These are phyloP conservation scores for Perca flavescens DNA, from an alignment of 2,113 vertebrate species.

Conservation along the genomic window DNA sequence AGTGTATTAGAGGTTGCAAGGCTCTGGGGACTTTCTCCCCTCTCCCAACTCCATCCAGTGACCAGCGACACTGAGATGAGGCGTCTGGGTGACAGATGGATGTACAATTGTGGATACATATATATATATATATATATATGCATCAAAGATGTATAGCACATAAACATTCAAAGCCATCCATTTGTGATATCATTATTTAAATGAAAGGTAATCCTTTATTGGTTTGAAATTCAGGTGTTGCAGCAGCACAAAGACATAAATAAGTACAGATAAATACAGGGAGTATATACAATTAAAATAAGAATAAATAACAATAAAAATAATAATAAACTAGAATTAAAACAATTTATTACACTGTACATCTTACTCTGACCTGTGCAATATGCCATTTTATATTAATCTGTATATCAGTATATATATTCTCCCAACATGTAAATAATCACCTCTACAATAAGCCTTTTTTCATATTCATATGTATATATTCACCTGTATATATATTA, in stretches of 20 bases:
- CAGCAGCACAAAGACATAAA: background rate
- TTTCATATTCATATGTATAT: too few relatives aligned
- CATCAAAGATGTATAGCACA: background rate
- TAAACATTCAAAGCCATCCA: background rate
- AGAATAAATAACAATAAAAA: too few relatives aligned
- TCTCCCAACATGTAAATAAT: too few relatives aligned
- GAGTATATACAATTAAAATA: too few relatives aligned
- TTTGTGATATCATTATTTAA: conserved; percentile 5
- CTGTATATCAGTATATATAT: too few relatives aligned
- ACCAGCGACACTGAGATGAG: conserved; percentile 34
- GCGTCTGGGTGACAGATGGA: background rate
- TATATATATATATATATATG: background rate
- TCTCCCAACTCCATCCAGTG: conserved; percentile 6
- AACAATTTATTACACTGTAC: too few relatives aligned
- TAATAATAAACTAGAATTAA: too few relatives aligned
- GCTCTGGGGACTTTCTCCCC: conserved; percentile 30
- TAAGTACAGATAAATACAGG: background rate
- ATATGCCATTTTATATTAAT: too few relatives aligned
- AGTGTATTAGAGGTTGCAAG: conserved; percentile 65
- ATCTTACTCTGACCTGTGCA: too few relatives aligned
- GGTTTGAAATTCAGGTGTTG: background rate
- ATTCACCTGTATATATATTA: too few relatives aligned
- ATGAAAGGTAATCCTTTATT: background rate
- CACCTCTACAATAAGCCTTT: too few relatives aligned
- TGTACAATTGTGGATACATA: background rate